phyloP scores from a whole-genome alignment of 2,888 invertebrate species.

The Galerucella nymphaeae region DNA sequence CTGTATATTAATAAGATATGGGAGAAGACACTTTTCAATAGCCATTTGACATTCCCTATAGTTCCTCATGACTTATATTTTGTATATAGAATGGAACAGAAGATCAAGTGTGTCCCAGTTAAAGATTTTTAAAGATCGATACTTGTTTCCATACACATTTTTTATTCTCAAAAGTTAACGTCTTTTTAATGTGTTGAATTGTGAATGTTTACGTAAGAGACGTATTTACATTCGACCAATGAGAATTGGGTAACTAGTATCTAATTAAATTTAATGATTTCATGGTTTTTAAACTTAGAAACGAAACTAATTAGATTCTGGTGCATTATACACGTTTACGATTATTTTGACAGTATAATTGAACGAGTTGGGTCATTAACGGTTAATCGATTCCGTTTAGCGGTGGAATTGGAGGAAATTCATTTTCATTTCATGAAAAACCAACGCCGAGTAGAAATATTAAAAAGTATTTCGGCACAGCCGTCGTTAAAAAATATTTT shows the following conservation, averaged over 20 bases:
- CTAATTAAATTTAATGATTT: conserved; percentile 2
- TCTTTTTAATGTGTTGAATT: neutral
- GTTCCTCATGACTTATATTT: no score
- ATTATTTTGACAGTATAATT: conserved; percentile 7
- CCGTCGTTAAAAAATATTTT: no score
- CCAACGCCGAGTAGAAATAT: no score
- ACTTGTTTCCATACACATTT: no score
- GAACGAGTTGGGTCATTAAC: neutral
- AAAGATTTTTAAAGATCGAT: no score
- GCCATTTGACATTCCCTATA: no score
- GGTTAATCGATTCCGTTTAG: neutral
- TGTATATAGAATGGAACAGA: no score
- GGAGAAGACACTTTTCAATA: no score
- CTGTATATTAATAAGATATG: no score
- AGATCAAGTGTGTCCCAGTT: no score
- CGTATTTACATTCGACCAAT: neutral
- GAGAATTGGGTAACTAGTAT: neutral
- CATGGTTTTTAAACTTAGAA: neutral
- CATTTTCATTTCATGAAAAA: neutral
- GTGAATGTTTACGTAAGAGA: neutral
- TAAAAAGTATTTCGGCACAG: no score
- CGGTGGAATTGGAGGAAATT: neutral
- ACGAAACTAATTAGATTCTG: neutral
- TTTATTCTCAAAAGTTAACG: no score
- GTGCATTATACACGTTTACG: neutral